Percentiles rank a stretch among this genome's conserved stretches.
phyloP scores from a whole-genome alignment of 2,888 invertebrate species.

The Heliothis peltigera region DNA sequence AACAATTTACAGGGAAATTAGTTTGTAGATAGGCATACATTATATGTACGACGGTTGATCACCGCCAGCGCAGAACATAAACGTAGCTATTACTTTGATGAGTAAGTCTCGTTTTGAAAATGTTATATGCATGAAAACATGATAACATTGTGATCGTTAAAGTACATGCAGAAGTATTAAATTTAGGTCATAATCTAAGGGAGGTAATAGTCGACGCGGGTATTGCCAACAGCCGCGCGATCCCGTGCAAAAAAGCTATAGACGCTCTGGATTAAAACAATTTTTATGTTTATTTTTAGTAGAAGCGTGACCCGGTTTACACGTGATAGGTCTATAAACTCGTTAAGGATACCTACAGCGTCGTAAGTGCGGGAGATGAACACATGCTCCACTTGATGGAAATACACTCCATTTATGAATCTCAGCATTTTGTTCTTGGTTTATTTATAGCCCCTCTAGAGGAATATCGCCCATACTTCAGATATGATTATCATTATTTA shows the following conservation, averaged over 20 bases:
- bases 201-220: conserved; percentile 68
- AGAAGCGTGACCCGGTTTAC: conserved; percentile 73
- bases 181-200: conserved; percentile 74
- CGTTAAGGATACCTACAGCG: conserved; percentile 66
- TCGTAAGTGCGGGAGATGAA: conserved; percentile 71
- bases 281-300: conserved; percentile 78
- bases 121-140: conserved; percentile 61
- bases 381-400: conserved; percentile 65
- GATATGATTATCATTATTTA: conserved; percentile 8
- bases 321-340: conserved; percentile 74
- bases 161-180: conserved; percentile 61
- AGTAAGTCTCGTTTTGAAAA: conserved; percentile 44
- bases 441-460: conserved; percentile 22
- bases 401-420: conserved; percentile 27
- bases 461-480: conserved; percentile 4
- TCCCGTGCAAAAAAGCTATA: conserved; percentile 73
- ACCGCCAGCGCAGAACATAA: conserved; percentile 44
- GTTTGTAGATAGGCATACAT: conserved; percentile 65
- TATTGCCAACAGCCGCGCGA: conserved; percentile 63
- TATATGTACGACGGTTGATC: conserved; percentile 59
- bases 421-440: conserved; percentile 27
- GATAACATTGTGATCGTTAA: conserved; percentile 59
- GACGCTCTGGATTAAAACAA: conserved; percentile 70
- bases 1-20: conserved; percentile 76
- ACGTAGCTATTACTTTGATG: conserved; percentile 44